phyloP scores from a whole-genome alignment of 2,797 vertebrate species.

The Geotria australis region DNA sequence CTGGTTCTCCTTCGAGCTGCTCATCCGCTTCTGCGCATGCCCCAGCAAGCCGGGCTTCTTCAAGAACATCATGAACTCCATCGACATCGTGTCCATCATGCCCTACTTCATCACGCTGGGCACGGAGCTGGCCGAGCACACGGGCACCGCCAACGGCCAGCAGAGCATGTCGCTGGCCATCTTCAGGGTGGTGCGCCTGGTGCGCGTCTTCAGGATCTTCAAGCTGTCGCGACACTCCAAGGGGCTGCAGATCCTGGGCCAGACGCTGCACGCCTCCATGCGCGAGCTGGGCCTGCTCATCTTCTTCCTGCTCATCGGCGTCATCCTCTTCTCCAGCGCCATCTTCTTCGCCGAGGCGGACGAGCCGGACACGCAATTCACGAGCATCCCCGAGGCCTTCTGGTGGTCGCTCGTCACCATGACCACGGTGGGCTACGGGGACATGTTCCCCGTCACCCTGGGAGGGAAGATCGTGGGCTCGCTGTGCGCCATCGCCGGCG shows the following conservation, averaged over 20 bases:
- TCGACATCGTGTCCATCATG: slow-evolving; percentile 66
- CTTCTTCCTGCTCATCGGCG: slow-evolving; percentile 88
- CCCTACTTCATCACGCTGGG: slow-evolving; percentile 74
- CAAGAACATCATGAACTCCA: slow-evolving; percentile 82
- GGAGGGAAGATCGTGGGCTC: slow-evolving; percentile 90
- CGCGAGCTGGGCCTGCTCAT: slow-evolving; percentile 70
- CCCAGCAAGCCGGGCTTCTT: slow-evolving; percentile 75
- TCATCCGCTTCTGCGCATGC: slow-evolving; percentile 54
- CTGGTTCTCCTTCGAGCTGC: slow-evolving; percentile 74
- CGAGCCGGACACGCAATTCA: slow-evolving; percentile 60
- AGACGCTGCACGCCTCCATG: slow-evolving; percentile 85
- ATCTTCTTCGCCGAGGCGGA: slow-evolving; percentile 76
- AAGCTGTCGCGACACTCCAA: slow-evolving; percentile 82
- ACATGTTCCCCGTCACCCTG: slow-evolving; percentile 68
- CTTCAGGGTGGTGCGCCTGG: slow-evolving; percentile 64
- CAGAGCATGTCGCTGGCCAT: slow-evolving; percentile 88
- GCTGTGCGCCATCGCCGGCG: slow-evolving; percentile 67
- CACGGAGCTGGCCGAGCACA: slow-evolving; percentile 45
- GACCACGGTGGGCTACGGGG: slow-evolving; percentile 88
- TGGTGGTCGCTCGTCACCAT: slow-evolving; percentile 97
- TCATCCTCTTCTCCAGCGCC: slow-evolving; percentile 86
- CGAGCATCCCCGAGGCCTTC: slow-evolving; percentile 87
- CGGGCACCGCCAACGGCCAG: slow-evolving; percentile 52
- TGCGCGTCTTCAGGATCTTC: slow-evolving; percentile 78
- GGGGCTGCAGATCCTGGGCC: slow-evolving; percentile 70